Conservation (phyloP, 1,140 invertebrate genomes). For the Drosophila chauvacae region DNA sequence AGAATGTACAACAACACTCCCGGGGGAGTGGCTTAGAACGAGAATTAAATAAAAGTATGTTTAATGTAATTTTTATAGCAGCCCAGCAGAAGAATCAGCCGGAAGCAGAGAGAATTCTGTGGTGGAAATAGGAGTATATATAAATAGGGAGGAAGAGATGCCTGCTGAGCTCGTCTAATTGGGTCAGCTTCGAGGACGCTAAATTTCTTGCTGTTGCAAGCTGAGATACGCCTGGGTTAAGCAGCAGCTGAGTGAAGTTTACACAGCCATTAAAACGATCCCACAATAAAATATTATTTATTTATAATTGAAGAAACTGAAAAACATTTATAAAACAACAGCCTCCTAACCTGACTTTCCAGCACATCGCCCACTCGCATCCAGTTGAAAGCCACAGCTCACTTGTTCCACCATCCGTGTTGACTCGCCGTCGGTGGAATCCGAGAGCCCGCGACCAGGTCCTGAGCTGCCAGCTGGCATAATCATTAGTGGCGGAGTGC, state of each 20-base stretch:
- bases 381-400: constrained; percentile 13
- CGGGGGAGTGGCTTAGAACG: constrained; percentile 37
- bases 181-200: constrained; percentile 23
- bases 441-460: constrained; percentile 16
- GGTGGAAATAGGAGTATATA: background rate
- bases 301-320: background rate
- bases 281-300: no score
- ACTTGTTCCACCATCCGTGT: constrained; percentile 24
- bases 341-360: background rate
- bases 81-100: constrained; percentile 34
- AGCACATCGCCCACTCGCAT: constrained; percentile 1
- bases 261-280: no score
- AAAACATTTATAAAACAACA: constrained; percentile 5
- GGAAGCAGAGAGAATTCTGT: constrained; percentile 32
- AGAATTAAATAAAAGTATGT: constrained; percentile 78
- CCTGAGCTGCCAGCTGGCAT: constrained; percentile 50
- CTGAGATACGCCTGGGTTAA: background rate
- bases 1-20: constrained; percentile 45
- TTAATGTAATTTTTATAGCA: constrained; percentile 69
- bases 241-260: background rate
- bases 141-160: background rate
- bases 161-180: constrained; percentile 31
- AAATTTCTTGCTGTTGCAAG: background rate
- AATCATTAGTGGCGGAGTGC: constrained; percentile 57
- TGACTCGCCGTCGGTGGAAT: constrained; percentile 5